These are phyloP conservation scores for Lathronympha strigana DNA, from an alignment of 2,888 invertebrate species.

Conservation along the genomic window DNA sequence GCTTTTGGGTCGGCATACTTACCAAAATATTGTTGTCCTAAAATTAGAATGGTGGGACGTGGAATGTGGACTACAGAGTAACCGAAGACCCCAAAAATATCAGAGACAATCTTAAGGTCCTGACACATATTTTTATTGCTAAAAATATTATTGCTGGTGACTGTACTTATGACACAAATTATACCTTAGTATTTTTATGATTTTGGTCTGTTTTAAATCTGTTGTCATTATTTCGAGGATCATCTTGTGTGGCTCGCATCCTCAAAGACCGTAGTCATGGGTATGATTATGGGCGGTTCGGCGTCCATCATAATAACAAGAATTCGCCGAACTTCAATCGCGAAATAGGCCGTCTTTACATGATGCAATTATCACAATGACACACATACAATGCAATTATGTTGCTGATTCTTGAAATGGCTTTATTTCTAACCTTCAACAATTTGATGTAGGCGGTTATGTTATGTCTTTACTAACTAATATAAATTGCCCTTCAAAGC, in stretches of 20 bases:
- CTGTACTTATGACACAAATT: not conserved
- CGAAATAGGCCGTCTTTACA: conserved; percentile 19
- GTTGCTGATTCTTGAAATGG: not conserved
- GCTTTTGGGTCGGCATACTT: too few species aligned
- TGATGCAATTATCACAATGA: conserved; percentile 23
- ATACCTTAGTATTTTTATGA: not conserved
- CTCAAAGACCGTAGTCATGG: not conserved
- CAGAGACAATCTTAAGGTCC: too few species aligned
- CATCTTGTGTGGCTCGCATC: conserved; percentile 3
- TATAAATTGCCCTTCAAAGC: not conserved
- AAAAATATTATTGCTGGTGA: too few species aligned
- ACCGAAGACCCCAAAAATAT: too few species aligned
- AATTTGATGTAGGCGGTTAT: too few species aligned
- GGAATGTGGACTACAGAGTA: too few species aligned
- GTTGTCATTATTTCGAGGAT: not conserved
- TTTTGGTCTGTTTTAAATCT: not conserved
- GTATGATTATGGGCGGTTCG: conserved; percentile 20
- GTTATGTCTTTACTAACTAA: not conserved
- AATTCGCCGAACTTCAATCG: conserved; percentile 23
- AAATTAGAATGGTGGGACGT: too few species aligned
- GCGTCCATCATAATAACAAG: conserved; percentile 28
- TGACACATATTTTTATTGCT: too few species aligned
- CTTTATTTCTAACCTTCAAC: too few species aligned
- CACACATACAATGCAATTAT: conserved; percentile 1
- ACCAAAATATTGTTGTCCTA: too few species aligned